phyloP scores from a whole-genome alignment of 2,113 vertebrate species.

The Kobus ellipsiprymnus region DNA sequence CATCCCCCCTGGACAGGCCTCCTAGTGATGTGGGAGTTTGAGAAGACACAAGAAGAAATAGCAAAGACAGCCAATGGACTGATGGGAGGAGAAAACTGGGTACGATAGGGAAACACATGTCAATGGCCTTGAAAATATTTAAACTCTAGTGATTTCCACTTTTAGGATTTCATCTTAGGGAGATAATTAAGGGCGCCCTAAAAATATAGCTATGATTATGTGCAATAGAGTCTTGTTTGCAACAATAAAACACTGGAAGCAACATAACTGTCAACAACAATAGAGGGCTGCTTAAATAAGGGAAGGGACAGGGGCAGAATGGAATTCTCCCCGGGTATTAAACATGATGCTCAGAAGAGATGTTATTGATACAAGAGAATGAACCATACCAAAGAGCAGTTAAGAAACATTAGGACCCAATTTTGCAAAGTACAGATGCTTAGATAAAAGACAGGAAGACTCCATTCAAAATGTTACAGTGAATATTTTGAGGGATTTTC shows the following conservation, averaged over 20 bases:
- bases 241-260: neutral
- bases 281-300: neutral
- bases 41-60: neutral
- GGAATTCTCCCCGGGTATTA: neutral
- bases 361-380: neutral
- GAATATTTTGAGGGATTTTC: neutral
- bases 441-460: neutral
- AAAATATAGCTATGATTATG: neutral
- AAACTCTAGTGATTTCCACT: neutral
- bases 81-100: neutral
- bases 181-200: neutral
- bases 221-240: neutral
- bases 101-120: neutral
- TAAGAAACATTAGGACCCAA: neutral
- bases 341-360: neutral
- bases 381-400: neutral
- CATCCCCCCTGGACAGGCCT: neutral
- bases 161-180: neutral
- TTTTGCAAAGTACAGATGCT: neutral
- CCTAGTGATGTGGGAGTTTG: neutral
- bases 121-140: neutral
- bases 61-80: neutral
- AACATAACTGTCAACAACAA: neutral
- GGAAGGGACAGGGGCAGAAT: fast-evolving
- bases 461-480: neutral